Evolutionary conservation across 2,797 vertebrate genomes (phyloP), one percentile per base, ranked within the genome.

Genomic region (Poecilia gillii): DNA sequence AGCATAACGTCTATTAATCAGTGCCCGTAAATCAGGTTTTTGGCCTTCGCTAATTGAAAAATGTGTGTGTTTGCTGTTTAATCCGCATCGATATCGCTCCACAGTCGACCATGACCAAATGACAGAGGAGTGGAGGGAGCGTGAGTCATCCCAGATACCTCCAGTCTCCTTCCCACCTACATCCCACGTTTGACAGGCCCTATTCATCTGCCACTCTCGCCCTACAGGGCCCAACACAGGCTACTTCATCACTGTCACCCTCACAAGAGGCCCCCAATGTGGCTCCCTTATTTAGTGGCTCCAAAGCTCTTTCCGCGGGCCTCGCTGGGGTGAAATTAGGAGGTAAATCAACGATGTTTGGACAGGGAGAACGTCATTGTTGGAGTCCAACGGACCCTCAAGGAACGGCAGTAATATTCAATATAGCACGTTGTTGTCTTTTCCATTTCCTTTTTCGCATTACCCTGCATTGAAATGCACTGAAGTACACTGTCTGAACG

Each of bases 121-220:
- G 88, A 88, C 88, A 84, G 90, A 85, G 90, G 85, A 90, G 90
- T 81, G 86, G 81, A 93, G 88, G 89, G 87, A 84, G 89, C 12
- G 80, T 93, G 93, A 94, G 78, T 93, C 92, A 93, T 85, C 90
- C 73, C 78, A 85, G 84, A 91, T 88, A 85, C 80, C 87, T 89
- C 33, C 20, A 90, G 85, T 87, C 91, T 72, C 43, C 41, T 78
- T 92, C 89, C 91, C 93, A 89, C 90, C 91, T 90, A 86, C 89
- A 14, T 85, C 85, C 87, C 75, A 86, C 85, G 68, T 88, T 84
- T 81, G 83, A 84, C 84, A 82, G 89, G 87, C 82, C 68, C 84
- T 86, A 66, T 84, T 90, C 87, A 84, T 75, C 86, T 72, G 74
- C 82, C 85, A 87, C 84, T 87, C 79, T 83, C 49, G 59, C 75